phyloP scores from a whole-genome alignment of 2,797 vertebrate genomes.

The Enteromius trimaculatus region DNA sequence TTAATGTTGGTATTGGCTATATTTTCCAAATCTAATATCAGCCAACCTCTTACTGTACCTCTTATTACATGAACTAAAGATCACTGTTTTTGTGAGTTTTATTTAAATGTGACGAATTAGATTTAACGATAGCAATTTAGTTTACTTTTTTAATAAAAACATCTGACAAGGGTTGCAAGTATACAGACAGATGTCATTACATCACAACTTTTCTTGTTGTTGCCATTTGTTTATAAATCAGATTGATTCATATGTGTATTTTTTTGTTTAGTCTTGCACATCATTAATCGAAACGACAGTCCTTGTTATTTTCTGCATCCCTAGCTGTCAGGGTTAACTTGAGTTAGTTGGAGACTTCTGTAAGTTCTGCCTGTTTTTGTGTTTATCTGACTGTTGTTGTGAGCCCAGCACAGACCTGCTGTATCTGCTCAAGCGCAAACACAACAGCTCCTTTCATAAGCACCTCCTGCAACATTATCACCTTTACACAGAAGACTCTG shows the following conservation, averaged over 20 bases:
- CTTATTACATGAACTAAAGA: neutral
- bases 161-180: neutral
- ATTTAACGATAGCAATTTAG: neutral
- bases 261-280: neutral
- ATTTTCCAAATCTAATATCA: neutral
- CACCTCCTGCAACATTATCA: constrained; percentile 47
- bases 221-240: neutral
- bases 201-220: neutral
- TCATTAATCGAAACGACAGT: neutral
- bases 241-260: neutral
- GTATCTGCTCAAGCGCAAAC: constrained; percentile 27
- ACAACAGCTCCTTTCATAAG: constrained; percentile 42
- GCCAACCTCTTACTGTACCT: neutral
- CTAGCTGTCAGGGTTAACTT: neutral
- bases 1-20: neutral
- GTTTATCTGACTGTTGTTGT: constrained; percentile 39
- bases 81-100: neutral
- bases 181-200: neutral
- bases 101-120: neutral
- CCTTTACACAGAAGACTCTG: constrained; percentile 38
- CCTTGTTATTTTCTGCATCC: neutral
- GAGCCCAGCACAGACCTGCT: constrained; percentile 18
- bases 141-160: neutral
- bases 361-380: constrained; percentile 23
- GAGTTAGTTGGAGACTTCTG: neutral